Evolutionary conservation across 2,888 invertebrate species (phyloP), one percentile per base, ranked within the genome.

Genomic region (Leucophora obtusa): DNA sequence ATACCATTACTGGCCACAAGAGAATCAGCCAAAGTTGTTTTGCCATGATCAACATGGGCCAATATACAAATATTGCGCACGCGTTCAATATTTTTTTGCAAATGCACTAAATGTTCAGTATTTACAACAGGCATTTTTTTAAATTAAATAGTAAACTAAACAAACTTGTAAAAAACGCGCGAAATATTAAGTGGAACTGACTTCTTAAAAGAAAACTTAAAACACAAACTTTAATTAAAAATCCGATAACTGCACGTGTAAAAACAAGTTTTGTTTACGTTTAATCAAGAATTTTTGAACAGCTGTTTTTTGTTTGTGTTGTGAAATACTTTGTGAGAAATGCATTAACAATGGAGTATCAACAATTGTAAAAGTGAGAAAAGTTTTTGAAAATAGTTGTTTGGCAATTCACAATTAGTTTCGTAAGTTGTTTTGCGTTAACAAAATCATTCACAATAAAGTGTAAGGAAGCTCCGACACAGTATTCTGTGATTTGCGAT

Each of bases 1-100:
- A 98, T 95, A 70, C 96, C 98, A 93, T 98, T 98, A 86, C 96
- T 96, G 54, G 98, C 97, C 84, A 99, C 94, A 83, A 99, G 91
- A 51, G 95, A 95, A 92, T 99, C 98, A 0, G 98, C 98, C 83
- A 99, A 91, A 0, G 98, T 98, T 0, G 98, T 99, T 91, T 99
- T 99, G 0, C 99, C 98, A 92, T 99, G 99, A 90, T 99, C 98
- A 83, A 99, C 98, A 92, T 99, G 98, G 11, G 98, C 99, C 87
- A 99, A 92, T 86, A 99, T 98, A 89, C 98, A 98, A 86, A 99
- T 96, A 91, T 98, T 98, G 71, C 98, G 92, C 85, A 98, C 94
- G 87, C 92, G 92, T 77, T 91, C 88, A 11, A 94, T 93, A 85
- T 92, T 91, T 84, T 92, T 93, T 91, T 96, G 96, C 80, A 96